Conservation (phyloP, 2,797 vertebrate genomes). For the Melanotaenia trifasciata region DNA sequence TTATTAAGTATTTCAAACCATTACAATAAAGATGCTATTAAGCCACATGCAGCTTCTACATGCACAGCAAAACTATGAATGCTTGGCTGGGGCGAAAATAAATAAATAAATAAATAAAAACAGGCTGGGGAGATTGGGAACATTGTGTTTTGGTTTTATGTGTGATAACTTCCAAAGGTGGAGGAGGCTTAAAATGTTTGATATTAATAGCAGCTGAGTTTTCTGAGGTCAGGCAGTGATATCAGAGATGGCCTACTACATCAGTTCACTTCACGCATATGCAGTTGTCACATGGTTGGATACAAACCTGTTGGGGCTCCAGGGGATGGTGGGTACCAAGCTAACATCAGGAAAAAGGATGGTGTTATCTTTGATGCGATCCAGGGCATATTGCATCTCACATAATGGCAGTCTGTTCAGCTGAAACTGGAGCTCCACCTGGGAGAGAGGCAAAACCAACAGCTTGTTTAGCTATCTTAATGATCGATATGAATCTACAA, state of each 20-base stretch:
- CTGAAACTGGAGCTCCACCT: constrained; percentile 99
- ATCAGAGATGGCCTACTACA: too few relatives aligned
- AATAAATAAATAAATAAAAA: not conserved
- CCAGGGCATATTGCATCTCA: constrained; percentile 99
- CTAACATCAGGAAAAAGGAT: constrained; percentile 95
- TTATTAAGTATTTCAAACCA: not conserved
- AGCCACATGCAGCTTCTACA: not conserved
- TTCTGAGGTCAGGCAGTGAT: not conserved
- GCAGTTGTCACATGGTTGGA: not conserved
- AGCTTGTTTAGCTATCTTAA: constrained; percentile 5
- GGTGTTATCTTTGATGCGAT: constrained; percentile 94
- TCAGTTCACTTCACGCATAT: not conserved
- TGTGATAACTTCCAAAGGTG: not conserved
- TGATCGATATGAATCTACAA: not conserved
- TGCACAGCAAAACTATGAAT: not conserved
- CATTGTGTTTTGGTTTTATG: not conserved
- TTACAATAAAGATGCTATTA: not conserved
- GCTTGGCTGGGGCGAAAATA: not conserved
- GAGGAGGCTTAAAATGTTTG: not conserved
- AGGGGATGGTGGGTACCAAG: constrained; percentile 94
- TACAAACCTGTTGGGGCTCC: constrained; percentile 97
- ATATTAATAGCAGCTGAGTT: too few relatives aligned
- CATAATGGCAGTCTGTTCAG: constrained; percentile 97
- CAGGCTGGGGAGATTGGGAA: too few relatives aligned
- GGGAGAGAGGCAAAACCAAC: constrained; percentile 31